These are phyloP conservation scores for Thysanoteuthis rhombus DNA, from an alignment of 2,888 invertebrate species.

Conservation along the genomic window DNA sequence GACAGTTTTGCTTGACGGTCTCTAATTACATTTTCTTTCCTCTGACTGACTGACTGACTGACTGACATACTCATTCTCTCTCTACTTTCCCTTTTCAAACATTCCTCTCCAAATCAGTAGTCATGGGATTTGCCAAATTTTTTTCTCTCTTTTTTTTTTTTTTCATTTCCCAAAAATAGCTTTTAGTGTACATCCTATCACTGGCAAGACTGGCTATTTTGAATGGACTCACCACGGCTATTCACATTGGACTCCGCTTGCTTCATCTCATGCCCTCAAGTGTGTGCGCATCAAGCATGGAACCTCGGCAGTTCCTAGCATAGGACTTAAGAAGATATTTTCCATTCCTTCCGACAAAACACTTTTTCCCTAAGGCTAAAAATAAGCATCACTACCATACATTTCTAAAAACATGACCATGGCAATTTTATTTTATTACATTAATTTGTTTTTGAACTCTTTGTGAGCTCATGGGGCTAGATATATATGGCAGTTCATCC, in stretches of 20 bases:
- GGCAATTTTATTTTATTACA: background rate
- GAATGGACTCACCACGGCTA: background rate
- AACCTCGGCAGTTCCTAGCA: background rate
- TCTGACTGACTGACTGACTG: background rate
- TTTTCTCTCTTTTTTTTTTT: background rate
- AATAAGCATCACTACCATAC: background rate
- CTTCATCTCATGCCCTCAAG: background rate
- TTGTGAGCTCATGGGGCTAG: background rate
- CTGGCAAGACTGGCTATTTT: background rate
- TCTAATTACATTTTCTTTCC: conserved; percentile 12
- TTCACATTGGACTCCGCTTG: background rate
- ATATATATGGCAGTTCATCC: background rate
- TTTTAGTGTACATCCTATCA: background rate
- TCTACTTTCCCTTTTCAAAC: background rate
- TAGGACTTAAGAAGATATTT: conserved; percentile 12
- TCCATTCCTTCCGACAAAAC: background rate
- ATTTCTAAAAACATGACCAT: background rate
- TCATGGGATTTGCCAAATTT: background rate
- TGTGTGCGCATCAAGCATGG: background rate
- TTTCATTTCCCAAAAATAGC: background rate
- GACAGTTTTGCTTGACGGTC: too few species aligned
- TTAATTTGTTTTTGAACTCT: background rate
- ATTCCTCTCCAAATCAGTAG: background rate
- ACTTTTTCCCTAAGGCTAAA: background rate
- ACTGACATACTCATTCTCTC: too few species aligned